Evolutionary conservation across 1,140 invertebrate genomes (phyloP).

Genomic region (Hylyphantes graminicola): DNA sequence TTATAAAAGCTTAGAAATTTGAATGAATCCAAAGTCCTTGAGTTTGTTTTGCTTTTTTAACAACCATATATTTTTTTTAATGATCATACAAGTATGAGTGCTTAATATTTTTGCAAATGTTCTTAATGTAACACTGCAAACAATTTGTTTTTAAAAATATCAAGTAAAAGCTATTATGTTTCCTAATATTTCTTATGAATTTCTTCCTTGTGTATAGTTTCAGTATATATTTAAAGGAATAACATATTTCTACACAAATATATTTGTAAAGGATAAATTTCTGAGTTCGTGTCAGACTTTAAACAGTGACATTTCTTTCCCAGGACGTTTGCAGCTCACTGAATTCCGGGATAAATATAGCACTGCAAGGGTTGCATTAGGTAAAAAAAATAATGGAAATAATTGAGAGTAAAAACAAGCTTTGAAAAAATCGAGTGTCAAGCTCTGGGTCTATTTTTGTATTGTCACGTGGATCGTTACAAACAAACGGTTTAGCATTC

Average conservation of each 20-base stretch:
- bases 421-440: background rate
- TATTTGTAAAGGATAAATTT: background rate
- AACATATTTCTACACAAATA: background rate
- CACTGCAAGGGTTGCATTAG: conserved; percentile 10
- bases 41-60: too few relatives aligned
- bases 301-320: conserved; percentile 7
- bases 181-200: too few relatives aligned
- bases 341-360: conserved; percentile 39
- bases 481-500: conserved; percentile 20
- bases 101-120: too few relatives aligned
- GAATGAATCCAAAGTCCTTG: too few relatives aligned
- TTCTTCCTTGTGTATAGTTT: too few relatives aligned
- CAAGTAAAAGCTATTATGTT: too few relatives aligned
- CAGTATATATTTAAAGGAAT: too few relatives aligned
- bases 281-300: background rate
- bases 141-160: too few relatives aligned
- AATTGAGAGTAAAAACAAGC: conserved; percentile 26
- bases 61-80: too few relatives aligned
- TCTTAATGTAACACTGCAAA: too few relatives aligned
- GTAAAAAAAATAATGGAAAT: conserved; percentile 19
- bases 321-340: conserved; percentile 14
- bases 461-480: background rate
- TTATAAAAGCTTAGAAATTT: too few relatives aligned
- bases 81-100: too few relatives aligned
- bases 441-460: conserved; percentile 20